Evolutionary conservation across 1,140 invertebrate species (phyloP), one percentile per base, ranked within the genome.

Genomic region (Dreissena rostriformis): DNA sequence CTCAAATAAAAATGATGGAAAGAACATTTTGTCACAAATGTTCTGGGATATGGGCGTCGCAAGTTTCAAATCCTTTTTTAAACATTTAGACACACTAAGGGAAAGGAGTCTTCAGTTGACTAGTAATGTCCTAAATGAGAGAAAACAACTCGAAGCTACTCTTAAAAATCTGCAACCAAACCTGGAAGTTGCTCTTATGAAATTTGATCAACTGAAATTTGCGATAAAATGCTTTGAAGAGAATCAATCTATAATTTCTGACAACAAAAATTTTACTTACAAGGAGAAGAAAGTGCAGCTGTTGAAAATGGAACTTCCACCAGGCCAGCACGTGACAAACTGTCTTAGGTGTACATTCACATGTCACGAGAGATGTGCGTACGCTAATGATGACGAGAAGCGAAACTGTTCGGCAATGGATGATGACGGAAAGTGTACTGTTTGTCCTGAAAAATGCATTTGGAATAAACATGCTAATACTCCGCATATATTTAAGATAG

Each of bases 261-360:
- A 15, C n/a, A 87, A 87, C 39, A 68, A 71, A 24, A 63, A 87
- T 66, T 86, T 86, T 70, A 51, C 19, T n/a, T n/a, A n/a, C n/a
- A n/a, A n/a, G n/a, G n/a, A n/a, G n/a, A n/a, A n/a, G n/a, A n/a
- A n/a, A n/a, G n/a, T n/a, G n/a, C n/a, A n/a, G n/a, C n/a, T n/a
- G n/a, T n/a, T n/a, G n/a, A n/a, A n/a, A n/a, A n/a, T n/a, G n/a
- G n/a, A n/a, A n/a, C n/a, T n/a, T n/a, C n/a, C n/a, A n/a, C n/a
- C n/a, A n/a, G n/a, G n/a, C n/a, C n/a, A n/a, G n/a, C n/a, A n/a
- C n/a, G n/a, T n/a, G n/a, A n/a, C n/a, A n/a, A n/a, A n/a, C n/a
- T n/a, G n/a, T n/a, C n/a, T n/a, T n/a, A n/a, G n/a, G n/a, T n/a
- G n/a, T n/a, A n/a, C n/a, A n/a, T n/a, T n/a, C n/a, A n/a, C n/a